Percentiles rank a stretch among this genome's conserved stretches.
These are phyloP conservation scores for Cydia splendana DNA, from an alignment of 1,140 invertebrate genomes.

Conservation along the genomic window DNA sequence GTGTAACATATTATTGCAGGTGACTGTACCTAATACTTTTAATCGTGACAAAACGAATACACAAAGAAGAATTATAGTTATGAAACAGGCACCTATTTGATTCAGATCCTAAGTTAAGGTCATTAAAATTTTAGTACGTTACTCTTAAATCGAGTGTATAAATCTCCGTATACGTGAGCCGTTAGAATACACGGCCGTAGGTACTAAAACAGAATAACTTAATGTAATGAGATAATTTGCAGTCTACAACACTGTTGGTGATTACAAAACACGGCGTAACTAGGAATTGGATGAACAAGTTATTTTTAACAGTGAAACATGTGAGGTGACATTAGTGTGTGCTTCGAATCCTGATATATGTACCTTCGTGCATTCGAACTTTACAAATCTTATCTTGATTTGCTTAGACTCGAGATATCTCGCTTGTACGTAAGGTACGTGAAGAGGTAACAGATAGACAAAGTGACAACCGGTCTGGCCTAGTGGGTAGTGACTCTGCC, in stretches of 20 bases:
- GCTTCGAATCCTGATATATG: neutral
- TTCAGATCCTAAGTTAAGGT: neutral
- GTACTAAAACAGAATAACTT: slow-evolving; percentile 17
- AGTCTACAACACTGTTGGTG: neutral
- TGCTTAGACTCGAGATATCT: no score
- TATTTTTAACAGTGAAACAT: slow-evolving; percentile 7
- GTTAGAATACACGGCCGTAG: neutral
- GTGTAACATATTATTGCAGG: no score
- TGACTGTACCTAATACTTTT: no score
- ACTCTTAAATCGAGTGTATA: neutral
- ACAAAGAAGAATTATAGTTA: no score
- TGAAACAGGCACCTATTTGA: no score
- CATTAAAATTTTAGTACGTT: neutral
- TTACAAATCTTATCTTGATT: no score
- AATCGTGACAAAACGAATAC: no score
- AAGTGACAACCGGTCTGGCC: no score
- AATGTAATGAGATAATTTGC: slow-evolving; percentile 5
- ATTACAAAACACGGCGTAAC: slow-evolving; percentile 6
- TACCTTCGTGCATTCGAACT: no score
- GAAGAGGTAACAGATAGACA: no score
- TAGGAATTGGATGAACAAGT: slow-evolving; percentile 5
- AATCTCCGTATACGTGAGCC: neutral
- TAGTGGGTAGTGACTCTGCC: no score
- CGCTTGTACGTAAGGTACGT: no score
- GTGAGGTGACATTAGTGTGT: neutral